A percentile compares a stretch with the other conserved stretches of the same genome.
phyloP scores from a whole-genome alignment of 2,797 vertebrate genomes.

The Hippopotamyrus pictus region DNA sequence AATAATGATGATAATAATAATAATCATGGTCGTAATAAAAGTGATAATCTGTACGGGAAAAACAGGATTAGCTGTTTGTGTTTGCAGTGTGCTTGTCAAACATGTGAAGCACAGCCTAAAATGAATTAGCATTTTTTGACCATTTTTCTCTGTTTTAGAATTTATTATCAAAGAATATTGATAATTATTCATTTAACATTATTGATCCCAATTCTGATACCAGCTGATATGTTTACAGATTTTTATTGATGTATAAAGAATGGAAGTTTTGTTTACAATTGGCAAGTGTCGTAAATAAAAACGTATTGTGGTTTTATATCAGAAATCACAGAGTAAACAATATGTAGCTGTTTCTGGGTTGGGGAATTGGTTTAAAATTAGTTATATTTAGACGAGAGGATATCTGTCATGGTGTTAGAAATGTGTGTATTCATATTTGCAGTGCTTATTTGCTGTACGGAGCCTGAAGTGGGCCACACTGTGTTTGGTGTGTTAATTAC shows the following conservation, averaged over 20 bases:
- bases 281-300: background rate
- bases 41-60: background rate
- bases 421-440: background rate
- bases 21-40: background rate
- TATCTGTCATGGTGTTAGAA: background rate
- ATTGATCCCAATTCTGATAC: background rate
- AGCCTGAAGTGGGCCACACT: background rate
- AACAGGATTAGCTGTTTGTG: background rate
- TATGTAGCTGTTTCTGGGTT: background rate
- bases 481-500: background rate
- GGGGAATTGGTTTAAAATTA: background rate
- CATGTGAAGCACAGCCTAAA: background rate
- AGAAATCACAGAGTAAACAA: background rate
- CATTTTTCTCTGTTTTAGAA: background rate
- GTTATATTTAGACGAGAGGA: background rate
- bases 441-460: background rate
- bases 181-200: background rate
- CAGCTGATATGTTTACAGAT: background rate
- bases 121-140: background rate
- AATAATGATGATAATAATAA: conserved; percentile 3
- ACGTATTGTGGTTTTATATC: background rate
- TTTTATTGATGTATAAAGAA: background rate
- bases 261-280: background rate
- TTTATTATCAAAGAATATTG: background rate
- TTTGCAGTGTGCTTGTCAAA: background rate